Evolutionary conservation across 2,797 vertebrate species (phyloP), one percentile per base, ranked within the genome.

Genomic region (Euphonia xanthogaster): DNA sequence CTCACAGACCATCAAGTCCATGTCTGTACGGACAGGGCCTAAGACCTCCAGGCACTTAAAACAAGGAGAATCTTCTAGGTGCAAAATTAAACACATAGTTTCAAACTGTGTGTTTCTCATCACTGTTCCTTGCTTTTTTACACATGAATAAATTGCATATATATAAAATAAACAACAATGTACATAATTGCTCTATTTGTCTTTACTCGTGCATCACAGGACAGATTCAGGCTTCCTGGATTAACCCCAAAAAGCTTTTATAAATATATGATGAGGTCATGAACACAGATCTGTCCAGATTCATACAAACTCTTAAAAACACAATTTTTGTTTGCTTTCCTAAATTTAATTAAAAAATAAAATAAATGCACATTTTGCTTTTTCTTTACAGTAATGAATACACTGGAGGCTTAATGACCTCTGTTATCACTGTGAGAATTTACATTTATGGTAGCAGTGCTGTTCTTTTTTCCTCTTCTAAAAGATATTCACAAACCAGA

Each of bases 321-420:
- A 18, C 30, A 72, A 7, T 55, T 77, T 88, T 65, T 58, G 47
- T 37, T 33, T 60, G 65, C 31, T 81, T 84, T 86, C 33, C 58
- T 86, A 84, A 94, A 91, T 78, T 42, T 28, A 66, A 66, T 75
- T 51, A 30, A 72, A 72, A 91, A 88, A 89, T 53, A 92, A 93
- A 92, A 74, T 35, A 88, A 96, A 92, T 39, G 68, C 72, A 45
- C 31, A 47, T 62, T 88, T 92, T 86, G 31, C 28, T 55, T 79
- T 77, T 94, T 78, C 81, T 86, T 81, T 72, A 84, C 75, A 81
- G 81, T 88, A 96, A 93, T 84, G 87, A 91, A 86, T 93, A 94
- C 91, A 88, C 79, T 55, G 24, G 87, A 91, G 85, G 66, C 48
- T 88, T 66, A 80, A 92, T 50, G 85, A 83, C 66, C 23, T 86